Conservation (phyloP, 2,113 vertebrate genomes). For the Rhinoptilus africanus region DNA sequence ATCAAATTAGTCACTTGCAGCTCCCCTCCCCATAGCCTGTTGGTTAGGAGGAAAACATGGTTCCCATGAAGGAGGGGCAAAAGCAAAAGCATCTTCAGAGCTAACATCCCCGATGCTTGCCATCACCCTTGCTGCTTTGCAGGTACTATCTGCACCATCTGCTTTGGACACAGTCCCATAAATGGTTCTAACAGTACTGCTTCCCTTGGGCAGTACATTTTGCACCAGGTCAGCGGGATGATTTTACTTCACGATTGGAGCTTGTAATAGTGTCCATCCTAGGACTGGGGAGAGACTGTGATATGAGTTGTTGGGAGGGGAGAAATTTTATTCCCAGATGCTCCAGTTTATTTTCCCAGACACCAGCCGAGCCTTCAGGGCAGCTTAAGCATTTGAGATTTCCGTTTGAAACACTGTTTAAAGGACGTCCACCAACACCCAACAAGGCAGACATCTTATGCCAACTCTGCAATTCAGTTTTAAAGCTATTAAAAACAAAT, state of each 20-base stretch:
- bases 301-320: not conserved
- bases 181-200: not conserved
- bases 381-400: not conserved
- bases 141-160: not conserved
- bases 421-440: not conserved
- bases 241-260: not conserved
- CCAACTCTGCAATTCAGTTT: not conserved
- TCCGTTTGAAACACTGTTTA: not conserved
- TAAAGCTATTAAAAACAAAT: not conserved
- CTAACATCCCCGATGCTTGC: not conserved
- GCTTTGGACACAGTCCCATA: not conserved
- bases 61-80: not conserved
- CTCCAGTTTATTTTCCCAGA: not conserved
- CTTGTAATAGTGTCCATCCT: not conserved
- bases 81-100: not conserved
- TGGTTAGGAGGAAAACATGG: not conserved
- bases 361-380: not conserved
- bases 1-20: not conserved
- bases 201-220: not conserved
- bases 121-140: not conserved
- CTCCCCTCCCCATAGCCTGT: not conserved
- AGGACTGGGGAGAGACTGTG: not conserved
- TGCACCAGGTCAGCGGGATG: fast-evolving
- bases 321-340: not conserved
- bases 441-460: not conserved